These are phyloP conservation scores for Sebastes fasciatus DNA, from an alignment of 2,113 vertebrate species.

Conservation along the genomic window DNA sequence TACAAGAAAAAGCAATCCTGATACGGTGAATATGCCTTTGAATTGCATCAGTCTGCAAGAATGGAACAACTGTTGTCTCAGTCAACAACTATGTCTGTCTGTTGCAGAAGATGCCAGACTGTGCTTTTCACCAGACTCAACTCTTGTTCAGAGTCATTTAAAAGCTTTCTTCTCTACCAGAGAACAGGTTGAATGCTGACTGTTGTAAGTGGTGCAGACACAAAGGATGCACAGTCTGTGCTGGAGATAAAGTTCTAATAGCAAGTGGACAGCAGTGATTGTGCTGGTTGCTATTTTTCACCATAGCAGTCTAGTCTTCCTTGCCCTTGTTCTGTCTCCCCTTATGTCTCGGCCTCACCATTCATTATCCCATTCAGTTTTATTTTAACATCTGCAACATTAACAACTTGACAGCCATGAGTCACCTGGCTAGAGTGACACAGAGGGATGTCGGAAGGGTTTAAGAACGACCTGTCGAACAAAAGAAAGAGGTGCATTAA, in stretches of 20 bases:
- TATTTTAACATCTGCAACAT: conserved; percentile 41
- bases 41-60: background rate
- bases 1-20: background rate
- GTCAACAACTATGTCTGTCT: background rate
- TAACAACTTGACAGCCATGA: conserved; percentile 21
- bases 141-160: conserved; percentile 34
- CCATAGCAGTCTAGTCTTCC: background rate
- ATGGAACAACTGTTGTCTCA: background rate
- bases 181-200: conserved; percentile 26
- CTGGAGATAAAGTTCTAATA: conserved; percentile 31
- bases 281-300: conserved; percentile 24
- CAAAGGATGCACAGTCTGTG: conserved; percentile 44
- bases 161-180: background rate
- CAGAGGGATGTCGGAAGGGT: conserved; percentile 24
- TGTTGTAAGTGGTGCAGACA: conserved; percentile 21
- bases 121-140: conserved; percentile 3
- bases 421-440: conserved; percentile 25
- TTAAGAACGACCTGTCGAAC: conserved; percentile 35
- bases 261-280: conserved; percentile 52
- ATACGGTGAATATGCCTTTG: background rate
- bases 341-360: conserved; percentile 7
- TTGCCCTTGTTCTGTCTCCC: conserved; percentile 34
- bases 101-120: background rate
- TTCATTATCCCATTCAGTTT: conserved; percentile 24
- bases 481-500: conserved; percentile 42